Evolutionary conservation across 2,888 invertebrate genomes (phyloP).

Genomic region (Tiphia femorata): DNA sequence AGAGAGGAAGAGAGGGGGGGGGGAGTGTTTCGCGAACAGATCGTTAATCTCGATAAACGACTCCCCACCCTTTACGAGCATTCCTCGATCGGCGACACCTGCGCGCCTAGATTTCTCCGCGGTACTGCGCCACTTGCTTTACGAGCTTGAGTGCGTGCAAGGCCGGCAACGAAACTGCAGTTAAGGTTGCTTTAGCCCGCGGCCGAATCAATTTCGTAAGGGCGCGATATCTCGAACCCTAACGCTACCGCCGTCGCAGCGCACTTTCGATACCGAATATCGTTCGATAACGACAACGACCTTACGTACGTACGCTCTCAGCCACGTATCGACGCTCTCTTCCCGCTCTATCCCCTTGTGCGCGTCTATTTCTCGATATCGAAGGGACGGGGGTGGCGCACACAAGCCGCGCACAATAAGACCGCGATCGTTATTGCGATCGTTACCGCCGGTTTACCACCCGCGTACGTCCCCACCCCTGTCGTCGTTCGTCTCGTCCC

Average conservation of each 20-base stretch:
- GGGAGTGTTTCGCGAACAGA: constrained; percentile 16
- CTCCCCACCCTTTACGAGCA: constrained; percentile 16
- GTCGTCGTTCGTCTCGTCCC: no score
- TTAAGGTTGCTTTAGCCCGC: constrained; percentile 7
- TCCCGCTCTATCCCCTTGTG: no score
- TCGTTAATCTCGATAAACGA: constrained; percentile 29
- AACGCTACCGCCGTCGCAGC: no score
- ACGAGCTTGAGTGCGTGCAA: constrained; percentile 8
- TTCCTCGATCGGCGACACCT: constrained; percentile 11
- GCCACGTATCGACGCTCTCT: neutral
- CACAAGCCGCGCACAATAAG: constrained; percentile 8
- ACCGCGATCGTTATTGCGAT: constrained; percentile 22
- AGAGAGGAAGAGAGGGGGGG: neutral
- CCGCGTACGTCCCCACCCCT: constrained; percentile 18
- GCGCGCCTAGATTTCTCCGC: neutral
- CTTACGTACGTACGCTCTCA: constrained; percentile 1
- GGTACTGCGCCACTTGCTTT: no score
- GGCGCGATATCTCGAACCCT: no score
- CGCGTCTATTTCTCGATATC: no score
- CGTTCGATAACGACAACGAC: constrained; percentile 5
- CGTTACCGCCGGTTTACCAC: constrained; percentile 14
- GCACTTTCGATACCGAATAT: constrained; percentile 3
- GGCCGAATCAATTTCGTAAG: constrained; percentile 26
- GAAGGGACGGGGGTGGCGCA: no score
- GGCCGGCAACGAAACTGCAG: neutral